Evolutionary conservation across 2,113 vertebrate species (phyloP), one percentile per base, ranked within the genome.

Genomic region (Seriola rivoliana): DNA sequence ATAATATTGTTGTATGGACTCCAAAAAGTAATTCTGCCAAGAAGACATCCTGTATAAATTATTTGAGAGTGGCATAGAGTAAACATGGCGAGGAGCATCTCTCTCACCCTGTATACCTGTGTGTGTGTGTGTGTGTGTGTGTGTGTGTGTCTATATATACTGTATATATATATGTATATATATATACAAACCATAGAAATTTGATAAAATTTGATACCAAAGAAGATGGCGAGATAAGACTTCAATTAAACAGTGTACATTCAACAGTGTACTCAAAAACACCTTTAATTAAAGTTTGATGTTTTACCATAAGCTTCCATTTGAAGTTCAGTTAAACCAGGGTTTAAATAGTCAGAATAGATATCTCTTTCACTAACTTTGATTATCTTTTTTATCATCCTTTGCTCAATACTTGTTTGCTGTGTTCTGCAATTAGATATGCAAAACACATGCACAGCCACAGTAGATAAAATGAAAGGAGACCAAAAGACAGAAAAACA

Each of bases 271-370:
- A 42, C 42, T 12, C 50, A 16, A 42, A 72, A 42, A 50, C 8
- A 42, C 42, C 60, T 62, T 64, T 25, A 29, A 57, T 75, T 55
- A 23, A 54, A 21, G 25, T 70, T 29, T 76, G 29, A 78, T 42
- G 52, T 78, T 66, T 60, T 40, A 42, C 4, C 14, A 11, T 10
- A 1, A 1, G 10, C 3, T 19, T 44, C 0, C 2, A 67, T 62
- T 73, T 0, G 25, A 23, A 71, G 1, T 66, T 14, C 9, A 70
- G 12, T 8, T 32, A 19, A 72, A 66, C 21, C 57, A 50, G 34
- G 0, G 16, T 23, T 55, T 62, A 5, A 55, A 63, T 6, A 17
- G 46, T 44, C 7, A 36, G 14, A 8, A 5, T 17, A 67, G 3
- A 63, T 8, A 63, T 59, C 17, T 32, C 19, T 23, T 32, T 29